A percentile compares a stretch with the other conserved stretches of the same genome.
Conservation (phyloP, 2,888 invertebrate species). For the Molorchus minor region DNA sequence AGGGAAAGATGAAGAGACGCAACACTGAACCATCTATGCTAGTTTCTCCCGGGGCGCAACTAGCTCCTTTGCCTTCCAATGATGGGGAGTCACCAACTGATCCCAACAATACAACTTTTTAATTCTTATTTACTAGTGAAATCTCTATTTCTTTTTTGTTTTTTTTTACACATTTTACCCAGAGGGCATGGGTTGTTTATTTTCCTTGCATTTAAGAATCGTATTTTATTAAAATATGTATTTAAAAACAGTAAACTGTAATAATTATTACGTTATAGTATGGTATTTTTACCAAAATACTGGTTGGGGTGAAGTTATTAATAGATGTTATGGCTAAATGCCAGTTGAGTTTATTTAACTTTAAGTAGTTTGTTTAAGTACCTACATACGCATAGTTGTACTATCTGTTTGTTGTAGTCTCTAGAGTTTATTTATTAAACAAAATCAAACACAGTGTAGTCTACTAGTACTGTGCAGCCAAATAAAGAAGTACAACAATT, state of each 20-base stretch:
- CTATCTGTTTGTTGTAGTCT: conserved; percentile 42
- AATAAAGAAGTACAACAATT: conserved; percentile 25
- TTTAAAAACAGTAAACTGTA: conserved; percentile 63
- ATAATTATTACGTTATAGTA: conserved; percentile 68
- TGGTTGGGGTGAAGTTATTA: conserved; percentile 45
- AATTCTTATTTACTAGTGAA: conserved; percentile 35
- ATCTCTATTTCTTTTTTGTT: conserved; percentile 30
- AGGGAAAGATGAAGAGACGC: conserved; percentile 95
- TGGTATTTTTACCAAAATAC: conserved; percentile 67
- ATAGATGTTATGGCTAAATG: conserved; percentile 41
- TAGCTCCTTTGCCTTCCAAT: conserved; percentile 63
- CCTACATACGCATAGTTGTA: conserved; percentile 54
- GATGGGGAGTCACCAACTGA: conserved; percentile 63
- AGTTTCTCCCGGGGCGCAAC: conserved; percentile 64
- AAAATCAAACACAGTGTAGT: conserved; percentile 31
- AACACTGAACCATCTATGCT: conserved; percentile 88
- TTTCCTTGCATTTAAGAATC: conserved; percentile 54
- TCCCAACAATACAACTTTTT: conserved; percentile 61
- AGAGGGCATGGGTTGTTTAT: conserved; percentile 42
- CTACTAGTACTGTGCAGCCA: conserved; percentile 24
- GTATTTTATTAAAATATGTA: conserved; percentile 52
- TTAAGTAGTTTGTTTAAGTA: conserved; percentile 51
- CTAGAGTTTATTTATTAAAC: conserved; percentile 45
- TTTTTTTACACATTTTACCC: conserved; percentile 35
- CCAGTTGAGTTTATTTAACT: conserved; percentile 50